Evolutionary conservation across 2,797 vertebrate species (phyloP), one percentile per base, ranked within the genome.

Genomic region (Anguilla obscura): DNA sequence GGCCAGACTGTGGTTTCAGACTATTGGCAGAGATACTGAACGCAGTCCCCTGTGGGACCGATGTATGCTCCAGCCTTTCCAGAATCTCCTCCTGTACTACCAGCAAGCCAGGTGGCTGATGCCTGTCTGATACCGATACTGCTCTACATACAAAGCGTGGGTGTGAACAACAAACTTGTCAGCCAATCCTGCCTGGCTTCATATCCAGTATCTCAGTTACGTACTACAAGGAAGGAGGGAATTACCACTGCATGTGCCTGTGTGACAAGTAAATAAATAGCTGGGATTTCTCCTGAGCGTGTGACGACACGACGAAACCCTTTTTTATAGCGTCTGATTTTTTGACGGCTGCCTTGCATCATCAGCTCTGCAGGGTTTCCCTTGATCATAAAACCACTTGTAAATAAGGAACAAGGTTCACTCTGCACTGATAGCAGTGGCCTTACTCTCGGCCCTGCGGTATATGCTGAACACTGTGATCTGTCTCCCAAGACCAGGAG

Each of bases 251-350:
- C 45, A 82, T 50, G 56, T 60, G 52, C 1, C 40, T 27, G 1
- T 3, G 21, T 84, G 24, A 27, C 0, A 21, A 24, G 6, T 48
- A 8, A 21, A n/a, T 3, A 54, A 24, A 27, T 24, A 33, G 36
- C 18, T 85, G 27, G 66, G 12, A 30, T 79, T 76, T 58, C 58
- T 40, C 50, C 69, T 9, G 8, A 21, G 21, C n/a, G 4, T 56
- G 33, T 92, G 91, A 88, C 90, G 90, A 91, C 90, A 91, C 30
- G 80, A 48, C 82, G 89, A 92, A 92, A 92, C 91, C 88, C 14
- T 88, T 90, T 82, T 88, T 90, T 87, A 87, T 82, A 9, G 74
- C 54, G 18, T 14, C 33, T 80, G 86, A 56, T 80, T 60, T 86
- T 6, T 0, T 84, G 36, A 54, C 63, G 45, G 24, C 1, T 30